Evolutionary conservation across 2,888 invertebrate genomes (phyloP).

Genomic region (Lamellibrachia columna): DNA sequence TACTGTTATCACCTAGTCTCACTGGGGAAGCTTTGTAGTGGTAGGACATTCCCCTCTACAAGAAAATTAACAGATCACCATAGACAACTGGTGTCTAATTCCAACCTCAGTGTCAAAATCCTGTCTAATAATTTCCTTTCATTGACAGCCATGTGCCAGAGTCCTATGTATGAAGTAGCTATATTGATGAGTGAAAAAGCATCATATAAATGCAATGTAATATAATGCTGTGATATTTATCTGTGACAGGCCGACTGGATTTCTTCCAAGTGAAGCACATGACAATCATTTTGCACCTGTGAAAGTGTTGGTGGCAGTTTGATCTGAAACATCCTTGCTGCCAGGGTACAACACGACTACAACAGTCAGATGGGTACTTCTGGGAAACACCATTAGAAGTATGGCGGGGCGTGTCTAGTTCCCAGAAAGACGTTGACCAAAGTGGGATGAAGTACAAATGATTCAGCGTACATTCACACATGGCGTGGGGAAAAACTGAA

Average conservation of each 20-base stretch:
- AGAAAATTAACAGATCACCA: background rate
- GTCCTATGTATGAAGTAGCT: background rate
- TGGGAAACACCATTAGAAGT: no score
- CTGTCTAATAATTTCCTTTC: background rate
- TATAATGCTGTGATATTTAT: background rate
- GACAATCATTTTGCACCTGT: no score
- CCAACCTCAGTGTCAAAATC: background rate
- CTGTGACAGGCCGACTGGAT: background rate
- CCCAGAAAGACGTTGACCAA: no score
- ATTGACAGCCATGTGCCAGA: background rate
- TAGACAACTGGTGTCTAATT: background rate
- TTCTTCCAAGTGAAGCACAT: background rate
- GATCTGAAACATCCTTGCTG: no score
- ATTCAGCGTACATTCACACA: no score
- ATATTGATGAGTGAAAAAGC: background rate
- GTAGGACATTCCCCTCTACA: background rate
- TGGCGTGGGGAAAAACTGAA: no score
- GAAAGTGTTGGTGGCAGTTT: no score
- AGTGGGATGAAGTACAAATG: no score
- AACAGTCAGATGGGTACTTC: no score
- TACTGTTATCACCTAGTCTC: background rate
- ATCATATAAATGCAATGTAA: background rate
- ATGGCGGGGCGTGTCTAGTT: no score
- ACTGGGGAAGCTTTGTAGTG: background rate
- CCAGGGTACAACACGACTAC: no score